Conservation (phyloP, 2,797 vertebrate species). For the Rhadinocentrus ornatus region DNA sequence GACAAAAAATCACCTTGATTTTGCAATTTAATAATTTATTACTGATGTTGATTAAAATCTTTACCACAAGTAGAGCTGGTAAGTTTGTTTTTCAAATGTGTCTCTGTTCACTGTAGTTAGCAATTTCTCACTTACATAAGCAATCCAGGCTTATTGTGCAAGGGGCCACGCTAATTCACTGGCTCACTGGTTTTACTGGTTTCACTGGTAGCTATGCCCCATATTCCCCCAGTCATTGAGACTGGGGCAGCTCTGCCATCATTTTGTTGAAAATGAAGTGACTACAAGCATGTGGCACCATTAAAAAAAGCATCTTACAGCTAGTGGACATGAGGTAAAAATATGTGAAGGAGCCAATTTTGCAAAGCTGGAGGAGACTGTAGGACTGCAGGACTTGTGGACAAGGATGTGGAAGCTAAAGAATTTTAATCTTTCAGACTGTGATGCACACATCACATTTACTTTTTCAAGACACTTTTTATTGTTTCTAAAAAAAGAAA, state of each 20-base stretch:
- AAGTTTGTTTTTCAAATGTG: not conserved
- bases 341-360: not conserved
- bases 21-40: too few species aligned
- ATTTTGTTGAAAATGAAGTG: not conserved
- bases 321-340: not conserved
- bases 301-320: not conserved
- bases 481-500: too few species aligned
- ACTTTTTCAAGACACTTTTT: too few species aligned
- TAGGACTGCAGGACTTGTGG: not conserved
- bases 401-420: not conserved
- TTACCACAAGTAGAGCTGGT: not conserved
- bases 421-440: not conserved
- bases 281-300: not conserved
- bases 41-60: not conserved
- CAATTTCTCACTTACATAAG: not conserved
- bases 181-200: not conserved
- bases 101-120: not conserved
- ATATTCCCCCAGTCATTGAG: not conserved
- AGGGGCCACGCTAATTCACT: not conserved
- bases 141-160: not conserved
- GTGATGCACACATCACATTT: too few species aligned
- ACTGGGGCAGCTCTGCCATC: not conserved
- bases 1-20: not conserved
- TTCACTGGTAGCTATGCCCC: not conserved
- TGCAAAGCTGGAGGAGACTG: not conserved